Evolutionary conservation across 2,797 vertebrate species (phyloP), one percentile per base, ranked within the genome.

Genomic region (Xenopus petersii): DNA sequence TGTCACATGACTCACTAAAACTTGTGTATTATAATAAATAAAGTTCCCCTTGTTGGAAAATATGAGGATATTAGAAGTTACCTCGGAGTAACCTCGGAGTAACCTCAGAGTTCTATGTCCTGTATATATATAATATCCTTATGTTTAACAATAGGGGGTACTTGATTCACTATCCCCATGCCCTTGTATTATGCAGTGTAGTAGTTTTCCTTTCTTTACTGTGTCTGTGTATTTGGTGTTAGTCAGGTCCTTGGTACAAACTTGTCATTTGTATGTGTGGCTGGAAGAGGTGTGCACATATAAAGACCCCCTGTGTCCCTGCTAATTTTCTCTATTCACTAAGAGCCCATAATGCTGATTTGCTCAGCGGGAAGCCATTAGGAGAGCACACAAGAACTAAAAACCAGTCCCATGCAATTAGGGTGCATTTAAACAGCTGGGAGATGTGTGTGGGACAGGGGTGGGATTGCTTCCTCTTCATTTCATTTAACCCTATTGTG

Each of bases 341-440:
- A 72, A 68, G 70, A 73, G 56, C 75, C 70, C 75, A 77, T 77
- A 77, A 77, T 77, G 75, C 75, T 77, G 75, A 77, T 77, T 72
- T 77, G 75, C 75, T 49, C 75, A 73, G 75, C 36, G 30, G 75
- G 70, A 73, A 77, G 75, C 75, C 75, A 77, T 77, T 77, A 77
- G 63, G 58, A 77, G 70, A 12, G 64, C 75, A 77, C 63, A 77
- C 75, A 77, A 77, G 65, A 55, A 58, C 59, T 60, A 60, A 77
- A 30, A 73, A 73, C 70, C 64, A 64, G 68, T 71, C 70, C 75
- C 75, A 72, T 42, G 64, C 70, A 77, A 77, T 77, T 77, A 77
- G 59, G 75, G 67, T 77, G 70, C 70, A 77, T 77, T 77, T 77
- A 77, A 73, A 77, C 75, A 77, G 75, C 75, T 77, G 75, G 75